Percentiles rank a stretch among this genome's conserved stretches.
Conservation (phyloP, 2,888 invertebrate genomes). For the Gasteruption jaculator region DNA sequence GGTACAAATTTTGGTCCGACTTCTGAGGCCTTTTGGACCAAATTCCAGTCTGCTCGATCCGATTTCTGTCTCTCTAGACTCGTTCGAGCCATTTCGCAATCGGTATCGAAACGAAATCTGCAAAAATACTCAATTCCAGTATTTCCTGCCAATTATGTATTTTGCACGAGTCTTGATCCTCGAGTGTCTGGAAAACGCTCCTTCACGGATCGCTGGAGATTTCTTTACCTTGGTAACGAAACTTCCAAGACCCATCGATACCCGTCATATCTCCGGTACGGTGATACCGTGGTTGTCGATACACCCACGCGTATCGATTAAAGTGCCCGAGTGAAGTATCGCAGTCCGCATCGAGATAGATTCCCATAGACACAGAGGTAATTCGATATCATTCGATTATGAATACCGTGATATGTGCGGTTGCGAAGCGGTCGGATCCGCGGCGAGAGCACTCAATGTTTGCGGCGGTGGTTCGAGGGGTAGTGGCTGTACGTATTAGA, state of each 20-base stretch:
- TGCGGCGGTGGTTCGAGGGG: constrained; percentile 37
- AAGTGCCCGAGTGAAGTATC: too few relatives aligned
- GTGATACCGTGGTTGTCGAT: constrained; percentile 9
- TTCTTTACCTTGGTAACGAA: constrained; percentile 10
- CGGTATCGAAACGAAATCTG: too few relatives aligned
- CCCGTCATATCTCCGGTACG: constrained; percentile 13
- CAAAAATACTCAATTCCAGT: too few relatives aligned
- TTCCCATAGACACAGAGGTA: constrained; percentile 35
- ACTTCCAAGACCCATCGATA: constrained; percentile 16
- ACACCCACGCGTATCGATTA: constrained; percentile 4
- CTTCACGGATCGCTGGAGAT: too few relatives aligned
- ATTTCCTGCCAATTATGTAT: too few relatives aligned
- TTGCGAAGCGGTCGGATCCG: constrained; percentile 42
- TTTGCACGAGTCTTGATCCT: too few relatives aligned
- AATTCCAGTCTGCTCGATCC: too few relatives aligned
- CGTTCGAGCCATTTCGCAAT: too few relatives aligned
- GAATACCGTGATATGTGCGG: constrained; percentile 42
- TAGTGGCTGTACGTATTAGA: constrained; percentile 45
- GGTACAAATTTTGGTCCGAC: too few relatives aligned
- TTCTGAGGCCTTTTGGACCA: too few relatives aligned
- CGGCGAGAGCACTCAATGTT: constrained; percentile 48
- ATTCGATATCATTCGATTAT: constrained; percentile 49
- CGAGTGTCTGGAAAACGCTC: too few relatives aligned
- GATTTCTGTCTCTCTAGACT: too few relatives aligned
- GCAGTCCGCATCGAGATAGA: constrained; percentile 4